Evolutionary conservation across 1,140 invertebrate species (phyloP).

Genomic region (Heliothis virescens): DNA sequence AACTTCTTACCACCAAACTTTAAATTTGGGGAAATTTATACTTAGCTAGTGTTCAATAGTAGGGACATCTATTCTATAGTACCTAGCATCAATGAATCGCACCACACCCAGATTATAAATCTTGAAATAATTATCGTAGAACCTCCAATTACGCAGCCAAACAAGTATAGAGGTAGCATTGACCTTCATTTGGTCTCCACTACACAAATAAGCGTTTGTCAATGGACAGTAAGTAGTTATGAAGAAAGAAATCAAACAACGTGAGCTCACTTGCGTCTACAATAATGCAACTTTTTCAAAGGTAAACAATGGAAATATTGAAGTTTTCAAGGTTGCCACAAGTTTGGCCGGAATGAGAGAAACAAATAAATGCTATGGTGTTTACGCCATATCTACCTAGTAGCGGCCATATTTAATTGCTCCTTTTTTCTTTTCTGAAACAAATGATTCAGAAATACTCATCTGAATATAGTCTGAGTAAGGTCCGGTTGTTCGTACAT

Average conservation of each 20-base stretch:
- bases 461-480: neutral
- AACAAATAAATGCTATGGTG: neutral
- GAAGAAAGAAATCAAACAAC: conserved; percentile 22
- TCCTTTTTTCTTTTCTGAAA: too few species aligned
- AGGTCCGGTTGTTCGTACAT: too few species aligned
- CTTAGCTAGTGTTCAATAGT: too few species aligned
- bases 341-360: neutral
- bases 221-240: conserved; percentile 21
- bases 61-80: too few species aligned
- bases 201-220: conserved; percentile 32
- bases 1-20: too few species aligned
- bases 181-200: conserved; percentile 25
- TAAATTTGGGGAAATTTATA: too few species aligned
- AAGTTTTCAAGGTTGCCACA: neutral
- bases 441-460: neutral
- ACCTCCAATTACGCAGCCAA: conserved; percentile 22
- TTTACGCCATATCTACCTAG: neutral
- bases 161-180: conserved; percentile 22
- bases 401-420: neutral
- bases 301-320: neutral
- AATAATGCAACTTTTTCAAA: conserved; percentile 21
- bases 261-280: neutral
- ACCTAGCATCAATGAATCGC: conserved; percentile 1
- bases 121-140: conserved; percentile 24
- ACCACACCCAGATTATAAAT: neutral